These are phyloP conservation scores for Meandrina meandrites DNA, from an alignment of 92 coral and sea anemone species.

Conservation along the genomic window DNA sequence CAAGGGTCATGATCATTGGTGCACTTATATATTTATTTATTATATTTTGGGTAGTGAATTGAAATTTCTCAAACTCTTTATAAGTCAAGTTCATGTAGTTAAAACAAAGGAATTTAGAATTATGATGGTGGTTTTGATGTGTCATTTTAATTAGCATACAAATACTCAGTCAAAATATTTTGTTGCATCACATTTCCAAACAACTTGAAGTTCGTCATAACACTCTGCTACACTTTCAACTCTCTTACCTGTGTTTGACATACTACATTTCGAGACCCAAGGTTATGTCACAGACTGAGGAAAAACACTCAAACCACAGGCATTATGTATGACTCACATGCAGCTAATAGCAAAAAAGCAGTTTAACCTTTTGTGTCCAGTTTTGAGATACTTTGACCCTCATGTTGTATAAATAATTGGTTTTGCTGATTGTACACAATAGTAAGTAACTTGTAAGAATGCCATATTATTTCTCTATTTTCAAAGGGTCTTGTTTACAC, in stretches of 20 bases:
- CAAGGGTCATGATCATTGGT: background rate
- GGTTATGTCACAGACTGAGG: background rate
- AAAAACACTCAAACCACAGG: background rate
- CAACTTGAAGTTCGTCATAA: too few species aligned
- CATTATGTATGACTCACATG: background rate
- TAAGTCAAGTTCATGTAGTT: too few species aligned
- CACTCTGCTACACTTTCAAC: too few species aligned
- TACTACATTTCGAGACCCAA: too few species aligned
- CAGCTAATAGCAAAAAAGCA: too few species aligned
- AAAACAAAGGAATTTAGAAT: too few species aligned
- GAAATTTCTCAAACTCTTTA: background rate
- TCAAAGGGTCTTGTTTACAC: conserved; percentile 87
- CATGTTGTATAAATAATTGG: background rate
- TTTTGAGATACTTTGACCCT: background rate
- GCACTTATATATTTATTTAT: background rate
- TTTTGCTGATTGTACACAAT: background rate
- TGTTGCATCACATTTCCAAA: too few species aligned
- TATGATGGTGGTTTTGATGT: too few species aligned
- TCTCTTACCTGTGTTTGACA: too few species aligned
- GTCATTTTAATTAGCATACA: too few species aligned
- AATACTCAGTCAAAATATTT: too few species aligned
- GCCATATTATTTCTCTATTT: background rate
- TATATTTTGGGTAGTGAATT: background rate
- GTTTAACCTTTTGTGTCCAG: background rate
- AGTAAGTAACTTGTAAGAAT: background rate